A percentile compares a stretch with the other conserved stretches of the same genome.
Evolutionary conservation across 2,888 invertebrate species (phyloP).

Genomic region (Petrolisthes manimaculis): DNA sequence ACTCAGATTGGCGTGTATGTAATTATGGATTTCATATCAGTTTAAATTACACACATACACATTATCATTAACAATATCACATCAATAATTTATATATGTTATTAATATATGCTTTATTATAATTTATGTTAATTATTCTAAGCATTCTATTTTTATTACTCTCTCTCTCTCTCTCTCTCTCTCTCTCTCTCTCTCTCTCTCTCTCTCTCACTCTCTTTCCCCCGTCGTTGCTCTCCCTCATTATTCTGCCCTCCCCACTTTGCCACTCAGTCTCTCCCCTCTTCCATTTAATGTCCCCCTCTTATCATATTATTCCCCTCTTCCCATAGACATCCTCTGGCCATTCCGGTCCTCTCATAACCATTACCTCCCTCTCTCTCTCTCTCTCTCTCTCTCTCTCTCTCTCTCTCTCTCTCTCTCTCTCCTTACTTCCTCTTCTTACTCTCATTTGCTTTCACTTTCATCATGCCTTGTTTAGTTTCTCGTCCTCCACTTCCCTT

Average conservation of each 20-base stretch:
- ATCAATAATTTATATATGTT: too few species aligned
- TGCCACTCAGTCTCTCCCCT: not conserved
- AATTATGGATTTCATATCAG: too few species aligned
- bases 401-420: slow-evolving; percentile 7
- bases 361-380: slow-evolving; percentile 24
- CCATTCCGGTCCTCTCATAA: slow-evolving; percentile 26
- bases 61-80: too few species aligned
- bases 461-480: not conserved
- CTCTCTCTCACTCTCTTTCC: too few species aligned
- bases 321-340: slow-evolving; percentile 37
- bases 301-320: slow-evolving; percentile 29
- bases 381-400: slow-evolving; percentile 9
- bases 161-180: slow-evolving; percentile 10
- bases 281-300: slow-evolving; percentile 21
- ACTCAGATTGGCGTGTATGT: too few species aligned
- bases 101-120: too few species aligned
- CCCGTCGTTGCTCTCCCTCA: slow-evolving; percentile 12
- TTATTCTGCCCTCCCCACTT: not conserved
- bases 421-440: not conserved
- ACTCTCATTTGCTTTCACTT: not conserved
- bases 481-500: slow-evolving; percentile 3
- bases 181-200: too few species aligned
- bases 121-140: too few species aligned
- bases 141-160: too few species aligned
- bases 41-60: too few species aligned